Conservation (phyloP, 2,888 invertebrate species). For the Lordiphosa andalusiaca region DNA sequence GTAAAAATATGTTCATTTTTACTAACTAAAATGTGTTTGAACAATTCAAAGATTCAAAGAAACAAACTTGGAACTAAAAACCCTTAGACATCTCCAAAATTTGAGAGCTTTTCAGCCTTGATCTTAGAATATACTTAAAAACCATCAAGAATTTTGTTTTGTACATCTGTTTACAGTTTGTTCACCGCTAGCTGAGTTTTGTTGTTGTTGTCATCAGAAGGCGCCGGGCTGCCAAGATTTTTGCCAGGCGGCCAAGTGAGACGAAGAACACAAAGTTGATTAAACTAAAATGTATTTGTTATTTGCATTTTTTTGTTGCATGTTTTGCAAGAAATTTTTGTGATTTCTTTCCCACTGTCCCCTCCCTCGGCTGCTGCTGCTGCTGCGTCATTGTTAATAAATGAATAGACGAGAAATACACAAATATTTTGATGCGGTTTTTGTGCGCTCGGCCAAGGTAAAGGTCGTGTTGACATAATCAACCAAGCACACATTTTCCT, state of each 20-base stretch:
- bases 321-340: slow-evolving; percentile 36
- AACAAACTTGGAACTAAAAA: too few species aligned
- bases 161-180: slow-evolving; percentile 14
- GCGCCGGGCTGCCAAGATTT: slow-evolving; percentile 29
- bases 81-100: too few species aligned
- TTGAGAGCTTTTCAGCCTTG: too few species aligned
- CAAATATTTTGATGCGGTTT: slow-evolving; percentile 2
- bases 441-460: slow-evolving; percentile 45
- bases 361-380: slow-evolving; percentile 13
- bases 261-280: slow-evolving; percentile 9
- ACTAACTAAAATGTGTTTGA: too few species aligned
- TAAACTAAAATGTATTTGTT: slow-evolving; percentile 7
- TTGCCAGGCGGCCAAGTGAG: slow-evolving; percentile 14
- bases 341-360: slow-evolving; percentile 19
- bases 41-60: too few species aligned
- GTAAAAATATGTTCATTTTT: too few species aligned
- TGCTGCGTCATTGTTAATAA: slow-evolving; percentile 65
- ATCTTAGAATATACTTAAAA: too few species aligned
- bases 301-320: slow-evolving; percentile 20
- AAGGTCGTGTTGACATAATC: slow-evolving; percentile 61
- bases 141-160: too few species aligned
- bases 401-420: slow-evolving; percentile 28
- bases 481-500: slow-evolving; percentile 25
- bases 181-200: too few species aligned
- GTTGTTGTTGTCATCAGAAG: slow-evolving; percentile 18